Evolutionary conservation across 2,113 vertebrate species (phyloP), one percentile per base, ranked within the genome.

Genomic region (Callorhinus ursinus): DNA sequence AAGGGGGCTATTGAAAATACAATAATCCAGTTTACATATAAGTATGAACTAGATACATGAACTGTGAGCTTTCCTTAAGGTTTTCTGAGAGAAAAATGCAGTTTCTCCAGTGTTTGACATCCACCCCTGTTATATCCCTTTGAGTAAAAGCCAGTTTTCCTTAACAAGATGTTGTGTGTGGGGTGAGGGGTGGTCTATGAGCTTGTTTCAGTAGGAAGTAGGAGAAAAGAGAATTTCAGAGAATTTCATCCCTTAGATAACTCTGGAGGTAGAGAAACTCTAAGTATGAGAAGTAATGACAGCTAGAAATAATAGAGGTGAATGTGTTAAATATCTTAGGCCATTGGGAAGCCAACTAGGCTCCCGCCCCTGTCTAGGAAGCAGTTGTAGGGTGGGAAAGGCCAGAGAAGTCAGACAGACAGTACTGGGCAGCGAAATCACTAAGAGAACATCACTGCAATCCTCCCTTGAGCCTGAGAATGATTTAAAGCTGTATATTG

Each of bases 401-500:
- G 3, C 19, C 39, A 53, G 42, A 71, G 57, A 81, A 90, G 18
- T 76, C 33, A 82, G 42, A 28, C 22, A 93, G 31, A 77, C 36
- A 88, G 42, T 21, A 67, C 2, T 61, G 13, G 31, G 8, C 12
- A 88, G 16, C 14, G 81, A 81, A 88, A 90, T 95, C 57, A 85
- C 71, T 46, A 94, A 26, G 24, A 61, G 16, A 90, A 80, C 5
- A 74, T 72, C 5, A 4, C 24, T 82, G 8, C 53, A 51, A 96
- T 85, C 33, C n/a, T 96, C 33, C 21, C 63, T 88, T 90, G 55
- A 74, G 28, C 49, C 28, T 87, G 21, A 77, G 51, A 63, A 96
- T 80, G 19, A 92, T 77, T 88, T 95, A 49, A 85, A 81, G 24
- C 86, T 96, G 36, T 18, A 26, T 79, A 69, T 39, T 95, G 91